phyloP scores from a whole-genome alignment of 1,140 invertebrate genomes.

The Octopus bimaculoides region DNA sequence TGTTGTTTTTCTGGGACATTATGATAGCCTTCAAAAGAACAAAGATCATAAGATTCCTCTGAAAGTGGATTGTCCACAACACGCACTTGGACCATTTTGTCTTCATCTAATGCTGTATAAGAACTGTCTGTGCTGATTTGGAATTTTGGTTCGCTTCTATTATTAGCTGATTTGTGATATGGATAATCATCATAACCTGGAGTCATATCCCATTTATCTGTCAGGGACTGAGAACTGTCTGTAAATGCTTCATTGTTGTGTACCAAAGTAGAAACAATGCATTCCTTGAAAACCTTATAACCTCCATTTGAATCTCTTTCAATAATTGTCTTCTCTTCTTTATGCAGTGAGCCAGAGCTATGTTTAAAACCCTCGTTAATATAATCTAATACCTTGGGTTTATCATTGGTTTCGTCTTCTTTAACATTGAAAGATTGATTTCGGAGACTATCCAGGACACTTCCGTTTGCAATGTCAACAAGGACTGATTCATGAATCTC shows the following conservation, averaged over 20 bases:
- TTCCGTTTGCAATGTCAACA: not conserved
- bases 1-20: too few species aligned
- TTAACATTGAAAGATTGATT: not conserved
- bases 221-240: not conserved
- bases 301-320: not conserved
- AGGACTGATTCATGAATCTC: not conserved
- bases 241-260: not conserved
- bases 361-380: not conserved
- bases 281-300: not conserved
- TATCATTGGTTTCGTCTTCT: not conserved
- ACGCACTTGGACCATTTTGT: not conserved
- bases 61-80: not conserved
- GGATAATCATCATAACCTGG: not conserved
- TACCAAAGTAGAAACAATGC: not conserved
- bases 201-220: not conserved
- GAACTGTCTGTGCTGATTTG: constrained; percentile 4
- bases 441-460: not conserved
- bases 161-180: not conserved
- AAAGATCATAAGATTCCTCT: too few species aligned
- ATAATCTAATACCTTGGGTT: not conserved
- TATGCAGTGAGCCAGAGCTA: not conserved
- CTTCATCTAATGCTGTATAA: not conserved
- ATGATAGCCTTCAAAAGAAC: too few species aligned
- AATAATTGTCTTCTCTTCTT: not conserved
- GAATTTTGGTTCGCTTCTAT: not conserved